Evolutionary conservation across 2,797 vertebrate genomes (phyloP).

Genomic region (Sibirionetta formosa): DNA sequence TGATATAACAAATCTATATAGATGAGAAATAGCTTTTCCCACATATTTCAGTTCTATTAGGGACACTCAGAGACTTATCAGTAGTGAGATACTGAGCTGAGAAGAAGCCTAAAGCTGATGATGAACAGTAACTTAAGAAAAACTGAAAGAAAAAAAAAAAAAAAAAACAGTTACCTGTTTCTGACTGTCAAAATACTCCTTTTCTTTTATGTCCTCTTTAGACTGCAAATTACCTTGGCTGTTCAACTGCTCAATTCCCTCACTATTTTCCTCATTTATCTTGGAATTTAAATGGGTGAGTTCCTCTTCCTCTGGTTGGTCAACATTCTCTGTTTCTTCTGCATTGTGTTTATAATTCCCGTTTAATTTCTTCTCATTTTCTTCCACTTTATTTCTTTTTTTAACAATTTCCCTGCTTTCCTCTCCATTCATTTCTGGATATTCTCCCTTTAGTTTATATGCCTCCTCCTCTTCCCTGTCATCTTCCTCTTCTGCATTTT

Average conservation of each 20-base stretch:
- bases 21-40: neutral
- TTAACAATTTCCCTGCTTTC: neutral
- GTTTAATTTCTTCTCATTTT: constrained; percentile 7
- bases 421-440: constrained; percentile 26
- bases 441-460: constrained; percentile 40
- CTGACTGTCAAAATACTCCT: constrained; percentile 37
- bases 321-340: neutral
- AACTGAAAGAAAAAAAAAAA: neutral
- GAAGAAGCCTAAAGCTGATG: neutral
- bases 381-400: neutral
- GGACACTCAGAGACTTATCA: neutral
- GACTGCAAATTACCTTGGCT: constrained; percentile 5
- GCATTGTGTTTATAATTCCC: constrained; percentile 18
- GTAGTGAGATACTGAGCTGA: neutral
- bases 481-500: constrained; percentile 71
- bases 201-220: constrained; percentile 47
- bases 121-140: neutral
- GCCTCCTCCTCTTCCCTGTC: constrained; percentile 50
- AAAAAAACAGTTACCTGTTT: constrained; percentile 69
- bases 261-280: constrained; percentile 68
- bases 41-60: neutral
- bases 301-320: constrained; percentile 25
- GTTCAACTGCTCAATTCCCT: constrained; percentile 49
- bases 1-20: neutral
- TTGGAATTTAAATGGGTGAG: neutral